Evolutionary conservation across 1,140 invertebrate genomes (phyloP), one percentile per base, ranked within the genome.

Genomic region (Leguminivora glycinivorella): DNA sequence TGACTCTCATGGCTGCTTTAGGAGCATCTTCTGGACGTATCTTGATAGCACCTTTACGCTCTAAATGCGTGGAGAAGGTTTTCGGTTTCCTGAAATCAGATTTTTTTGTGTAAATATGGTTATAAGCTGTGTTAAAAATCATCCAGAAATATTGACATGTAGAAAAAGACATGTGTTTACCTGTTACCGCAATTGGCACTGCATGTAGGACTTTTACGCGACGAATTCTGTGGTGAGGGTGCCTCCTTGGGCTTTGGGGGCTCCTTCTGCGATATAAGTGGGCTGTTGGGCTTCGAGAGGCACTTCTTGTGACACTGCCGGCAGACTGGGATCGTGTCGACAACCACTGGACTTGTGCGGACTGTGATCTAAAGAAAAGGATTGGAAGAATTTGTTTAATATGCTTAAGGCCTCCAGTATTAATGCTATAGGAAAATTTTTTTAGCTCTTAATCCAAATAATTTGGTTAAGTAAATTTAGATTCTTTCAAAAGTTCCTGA

Each of bases 251-350:
- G 82, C 78, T 88, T 89, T 12, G 80, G 77, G 24, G 85, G 80
- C 77, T 90, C 87, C 82, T 86, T 90, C 81, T 92, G 90, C 24
- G 90, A 90, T 58, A 89, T 75, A 79, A 90, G 78, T 10, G 92
- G 92, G 81, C 92, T 92, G 60, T 91, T 92, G 69, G 92, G 92
- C 76, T 91, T 93, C 40, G 93, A 90, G 81, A 94, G 90, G 86
- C 95, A 95, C 76, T 95, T 95, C 88, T 95, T 95, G 78, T 95
- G 95, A 82, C 95, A 95, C 79, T 95, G 94, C 72, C 94, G 93
- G 85, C 95, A 95, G 9, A 95, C 94, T 40, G 94, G 92, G 76
- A 94, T 90, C 70, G 93, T 93, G 90, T 94, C 94, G 74, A 93
- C 92, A 68, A 94, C 92, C 76, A 93, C 85, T 69, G 94, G 94